Evolutionary conservation across 2,888 invertebrate genomes (phyloP).

Genomic region (Noctua janthe): DNA sequence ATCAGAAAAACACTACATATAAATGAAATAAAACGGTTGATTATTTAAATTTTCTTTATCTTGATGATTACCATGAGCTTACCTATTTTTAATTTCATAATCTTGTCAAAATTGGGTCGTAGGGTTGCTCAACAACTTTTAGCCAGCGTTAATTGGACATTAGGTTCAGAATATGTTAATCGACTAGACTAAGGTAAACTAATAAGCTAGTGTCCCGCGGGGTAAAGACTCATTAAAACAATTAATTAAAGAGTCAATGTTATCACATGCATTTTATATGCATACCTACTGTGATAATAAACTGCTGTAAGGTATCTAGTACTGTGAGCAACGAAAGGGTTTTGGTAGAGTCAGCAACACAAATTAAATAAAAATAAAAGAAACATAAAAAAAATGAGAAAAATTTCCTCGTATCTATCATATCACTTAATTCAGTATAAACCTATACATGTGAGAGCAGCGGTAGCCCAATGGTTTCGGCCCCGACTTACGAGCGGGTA

Average conservation of each 20-base stretch:
- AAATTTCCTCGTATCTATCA: too few relatives aligned
- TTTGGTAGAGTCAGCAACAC: not conserved
- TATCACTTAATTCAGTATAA: too few relatives aligned
- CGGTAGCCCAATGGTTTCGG: too few relatives aligned
- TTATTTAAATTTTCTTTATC: too few relatives aligned
- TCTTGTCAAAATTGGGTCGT: too few relatives aligned
- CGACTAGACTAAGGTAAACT: constrained; percentile 9
- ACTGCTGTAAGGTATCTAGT: not conserved
- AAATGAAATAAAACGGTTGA: not conserved
- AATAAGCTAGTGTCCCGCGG: constrained; percentile 37
- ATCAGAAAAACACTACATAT: not conserved
- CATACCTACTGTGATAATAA: not conserved
- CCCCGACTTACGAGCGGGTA: too few relatives aligned
- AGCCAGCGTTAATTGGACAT: not conserved
- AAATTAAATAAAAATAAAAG: too few relatives aligned
- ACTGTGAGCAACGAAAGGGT: not conserved
- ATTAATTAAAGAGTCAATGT: constrained; percentile 49
- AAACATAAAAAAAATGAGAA: too few relatives aligned
- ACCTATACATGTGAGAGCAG: too few relatives aligned
- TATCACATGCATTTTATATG: constrained; percentile 28
- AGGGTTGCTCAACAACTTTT: not conserved
- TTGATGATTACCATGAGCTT: not conserved
- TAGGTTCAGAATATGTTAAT: constrained; percentile 16
- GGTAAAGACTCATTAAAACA: constrained; percentile 40
- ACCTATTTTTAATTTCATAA: not conserved